phyloP scores from a whole-genome alignment of 2,888 invertebrate species.

The Leuctra nigra region DNA sequence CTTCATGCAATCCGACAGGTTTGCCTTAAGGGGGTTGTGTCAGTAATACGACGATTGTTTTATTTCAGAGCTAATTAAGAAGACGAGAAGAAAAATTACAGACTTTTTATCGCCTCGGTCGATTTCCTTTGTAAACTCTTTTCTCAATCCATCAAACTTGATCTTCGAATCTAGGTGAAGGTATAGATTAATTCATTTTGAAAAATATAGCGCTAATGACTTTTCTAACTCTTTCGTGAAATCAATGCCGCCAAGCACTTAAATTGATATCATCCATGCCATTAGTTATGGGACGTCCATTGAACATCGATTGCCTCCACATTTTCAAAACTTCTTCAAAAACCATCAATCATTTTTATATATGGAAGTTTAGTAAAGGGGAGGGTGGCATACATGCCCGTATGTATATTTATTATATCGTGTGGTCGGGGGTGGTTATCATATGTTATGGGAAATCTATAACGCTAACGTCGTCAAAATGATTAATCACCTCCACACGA shows the following conservation, averaged over 20 bases:
- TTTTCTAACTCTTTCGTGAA: background rate
- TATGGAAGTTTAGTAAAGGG: background rate
- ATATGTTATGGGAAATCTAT: background rate
- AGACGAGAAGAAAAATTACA: too few relatives aligned
- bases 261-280: slow-evolving; percentile 9
- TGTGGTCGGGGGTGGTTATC: background rate
- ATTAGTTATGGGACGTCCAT: background rate
- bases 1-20: too few relatives aligned
- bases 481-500: slow-evolving; percentile 4
- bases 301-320: slow-evolving; percentile 1
- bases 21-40: too few relatives aligned
- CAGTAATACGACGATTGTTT: too few relatives aligned
- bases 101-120: too few relatives aligned
- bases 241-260: slow-evolving; percentile 5
- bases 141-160: too few relatives aligned
- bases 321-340: slow-evolving; percentile 1
- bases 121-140: too few relatives aligned
- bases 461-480: background rate
- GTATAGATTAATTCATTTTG: too few relatives aligned
- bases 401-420: slow-evolving; percentile 6
- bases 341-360: slow-evolving; percentile 3
- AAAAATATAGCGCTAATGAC: background rate
- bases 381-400: background rate
- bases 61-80: too few relatives aligned
- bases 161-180: too few relatives aligned